phyloP scores from a whole-genome alignment of 2,113 vertebrate species.

The Ochotona curzoniae region DNA sequence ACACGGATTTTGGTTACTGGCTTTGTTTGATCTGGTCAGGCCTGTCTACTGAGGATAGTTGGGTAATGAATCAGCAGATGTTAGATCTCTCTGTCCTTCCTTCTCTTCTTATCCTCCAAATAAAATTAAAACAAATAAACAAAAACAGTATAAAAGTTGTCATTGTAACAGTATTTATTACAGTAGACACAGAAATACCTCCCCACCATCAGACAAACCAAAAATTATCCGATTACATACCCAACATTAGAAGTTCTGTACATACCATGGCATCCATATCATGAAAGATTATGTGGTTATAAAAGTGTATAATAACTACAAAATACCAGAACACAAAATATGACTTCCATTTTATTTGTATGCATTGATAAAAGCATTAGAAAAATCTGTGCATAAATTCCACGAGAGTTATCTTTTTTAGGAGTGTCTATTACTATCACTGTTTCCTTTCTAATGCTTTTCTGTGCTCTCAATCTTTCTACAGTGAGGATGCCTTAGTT shows the following conservation, averaged over 20 bases:
- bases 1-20: too few species aligned
- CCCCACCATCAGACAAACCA: neutral
- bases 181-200: neutral
- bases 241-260: neutral
- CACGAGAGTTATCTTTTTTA: slow-evolving; percentile 20
- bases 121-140: too few species aligned
- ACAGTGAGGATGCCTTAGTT: neutral
- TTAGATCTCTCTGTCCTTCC: too few species aligned
- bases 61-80: too few species aligned
- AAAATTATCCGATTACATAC: neutral
- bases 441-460: neutral
- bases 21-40: too few species aligned
- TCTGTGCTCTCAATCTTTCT: slow-evolving; percentile 10
- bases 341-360: neutral
- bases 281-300: neutral
- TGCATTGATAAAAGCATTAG: neutral
- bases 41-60: too few species aligned
- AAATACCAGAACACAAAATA: neutral
- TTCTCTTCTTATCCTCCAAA: too few species aligned
- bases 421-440: neutral
- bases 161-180: neutral
- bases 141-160: neutral
- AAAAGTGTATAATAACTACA: neutral
- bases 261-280: neutral
- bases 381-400: neutral